These are phyloP conservation scores for Cuculus canorus DNA, from an alignment of 2,797 vertebrate species.

Conservation along the genomic window DNA sequence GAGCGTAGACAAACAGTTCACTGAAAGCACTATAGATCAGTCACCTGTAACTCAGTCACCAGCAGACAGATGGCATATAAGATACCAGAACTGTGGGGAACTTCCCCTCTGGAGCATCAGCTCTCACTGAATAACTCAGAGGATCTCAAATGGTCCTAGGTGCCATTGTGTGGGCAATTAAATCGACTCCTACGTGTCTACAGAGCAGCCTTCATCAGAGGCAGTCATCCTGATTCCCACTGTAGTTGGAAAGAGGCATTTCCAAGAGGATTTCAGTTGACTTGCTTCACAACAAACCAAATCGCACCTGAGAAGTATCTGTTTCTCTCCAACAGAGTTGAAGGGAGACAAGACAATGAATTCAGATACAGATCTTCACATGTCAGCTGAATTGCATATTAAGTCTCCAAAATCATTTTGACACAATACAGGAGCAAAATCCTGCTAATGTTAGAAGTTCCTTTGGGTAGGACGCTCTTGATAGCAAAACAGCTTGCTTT, in stretches of 20 bases:
- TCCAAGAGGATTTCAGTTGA: background rate
- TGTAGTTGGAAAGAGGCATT: background rate
- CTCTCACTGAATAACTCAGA: background rate
- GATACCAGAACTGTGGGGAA: background rate
- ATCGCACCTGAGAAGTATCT: background rate
- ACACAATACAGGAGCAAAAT: background rate
- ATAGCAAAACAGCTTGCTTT: background rate
- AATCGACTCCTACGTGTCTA: background rate
- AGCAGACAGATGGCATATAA: background rate
- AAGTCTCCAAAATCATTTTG: background rate
- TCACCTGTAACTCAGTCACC: background rate
- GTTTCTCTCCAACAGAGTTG: background rate
- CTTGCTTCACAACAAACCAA: background rate
- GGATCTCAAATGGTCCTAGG: background rate
- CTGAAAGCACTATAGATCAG: background rate
- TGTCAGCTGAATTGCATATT: background rate
- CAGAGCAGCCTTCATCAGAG: background rate
- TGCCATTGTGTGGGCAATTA: background rate
- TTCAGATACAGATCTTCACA: background rate
- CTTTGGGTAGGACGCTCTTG: background rate
- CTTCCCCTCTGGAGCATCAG: background rate
- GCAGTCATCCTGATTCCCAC: background rate
- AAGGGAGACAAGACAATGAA: background rate
- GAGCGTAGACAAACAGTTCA: background rate
- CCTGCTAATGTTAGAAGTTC: background rate